phyloP scores from a whole-genome alignment of 1,140 invertebrate genomes.

The Euwallacea fornicatus region DNA sequence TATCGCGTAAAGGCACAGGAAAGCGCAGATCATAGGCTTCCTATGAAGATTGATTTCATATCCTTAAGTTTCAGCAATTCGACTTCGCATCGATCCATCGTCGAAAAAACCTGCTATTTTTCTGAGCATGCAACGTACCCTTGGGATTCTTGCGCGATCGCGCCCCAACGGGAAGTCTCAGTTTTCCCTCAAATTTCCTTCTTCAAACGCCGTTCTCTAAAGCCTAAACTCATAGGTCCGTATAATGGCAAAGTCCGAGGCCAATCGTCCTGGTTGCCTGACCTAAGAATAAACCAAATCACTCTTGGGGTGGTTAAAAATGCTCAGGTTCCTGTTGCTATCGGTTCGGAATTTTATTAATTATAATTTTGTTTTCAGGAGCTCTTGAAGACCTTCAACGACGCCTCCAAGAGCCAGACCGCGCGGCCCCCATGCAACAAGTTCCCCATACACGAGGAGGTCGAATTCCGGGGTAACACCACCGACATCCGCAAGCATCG shows the following conservation, averaged over 20 bases:
- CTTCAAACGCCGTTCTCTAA: neutral
- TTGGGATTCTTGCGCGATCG: too few species aligned
- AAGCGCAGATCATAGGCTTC: too few species aligned
- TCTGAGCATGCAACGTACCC: too few species aligned
- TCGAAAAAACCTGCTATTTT: too few species aligned
- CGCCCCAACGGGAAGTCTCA: too few species aligned
- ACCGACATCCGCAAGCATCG: conserved; percentile 24
- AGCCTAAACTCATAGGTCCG: neutral
- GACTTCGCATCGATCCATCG: too few species aligned
- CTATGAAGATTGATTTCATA: too few species aligned
- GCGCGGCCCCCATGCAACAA: conserved; percentile 15
- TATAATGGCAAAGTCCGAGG: neutral
- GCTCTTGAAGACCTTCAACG: conserved; percentile 32
- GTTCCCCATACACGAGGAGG: conserved; percentile 29
- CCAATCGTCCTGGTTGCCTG: neutral
- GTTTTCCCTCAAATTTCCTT: too few species aligned
- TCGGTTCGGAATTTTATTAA: conserved; percentile 5
- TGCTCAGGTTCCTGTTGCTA: neutral
- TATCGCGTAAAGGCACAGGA: too few species aligned
- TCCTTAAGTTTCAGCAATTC: too few species aligned
- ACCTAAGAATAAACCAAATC: conserved; percentile 8
- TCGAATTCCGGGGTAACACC: conserved; percentile 22
- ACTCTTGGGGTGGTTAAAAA: neutral
- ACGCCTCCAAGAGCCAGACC: conserved; percentile 16
- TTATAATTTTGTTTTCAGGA: conserved; percentile 33